A percentile compares a stretch with the other conserved stretches of the same genome.
Conservation (phyloP, 2,797 vertebrate genomes). For the Sciaenops ocellatus region DNA sequence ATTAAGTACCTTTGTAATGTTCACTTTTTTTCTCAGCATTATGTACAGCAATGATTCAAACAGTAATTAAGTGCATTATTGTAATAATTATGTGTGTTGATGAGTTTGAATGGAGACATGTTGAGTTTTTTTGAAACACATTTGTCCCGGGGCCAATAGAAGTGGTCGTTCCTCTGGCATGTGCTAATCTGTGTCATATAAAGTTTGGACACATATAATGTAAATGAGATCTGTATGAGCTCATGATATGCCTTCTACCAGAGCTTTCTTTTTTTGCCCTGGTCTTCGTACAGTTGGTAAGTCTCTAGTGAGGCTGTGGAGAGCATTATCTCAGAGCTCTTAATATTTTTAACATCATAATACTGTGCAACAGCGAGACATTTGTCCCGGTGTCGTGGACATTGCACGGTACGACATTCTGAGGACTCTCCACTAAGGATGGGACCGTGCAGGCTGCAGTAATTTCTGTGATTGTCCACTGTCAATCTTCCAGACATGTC, state of each 20-base stretch:
- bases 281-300: constrained; percentile 39
- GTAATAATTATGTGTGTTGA: constrained; percentile 75
- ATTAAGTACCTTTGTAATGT: constrained; percentile 81
- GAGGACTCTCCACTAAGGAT: constrained; percentile 37
- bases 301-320: constrained; percentile 31
- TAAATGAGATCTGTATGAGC: constrained; percentile 51
- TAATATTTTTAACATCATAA: constrained; percentile 58
- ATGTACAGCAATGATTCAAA: constrained; percentile 80
- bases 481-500: constrained; percentile 46
- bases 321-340: constrained; percentile 31
- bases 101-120: constrained; percentile 70
- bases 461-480: constrained; percentile 39
- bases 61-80: constrained; percentile 84
- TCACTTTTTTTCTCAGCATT: constrained; percentile 77
- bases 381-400: constrained; percentile 50
- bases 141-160: constrained; percentile 48
- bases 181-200: constrained; percentile 61
- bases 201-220: constrained; percentile 51
- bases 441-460: constrained; percentile 39
- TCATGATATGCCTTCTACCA: constrained; percentile 67
- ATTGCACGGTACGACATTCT: constrained; percentile 38
- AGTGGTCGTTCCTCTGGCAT: constrained; percentile 55
- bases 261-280: constrained; percentile 48
- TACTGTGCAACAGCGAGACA: constrained; percentile 51
- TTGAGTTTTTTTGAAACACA: constrained; percentile 44